Evolutionary conservation across 2,888 invertebrate species (phyloP).

Genomic region (Philopedon plagiatum): DNA sequence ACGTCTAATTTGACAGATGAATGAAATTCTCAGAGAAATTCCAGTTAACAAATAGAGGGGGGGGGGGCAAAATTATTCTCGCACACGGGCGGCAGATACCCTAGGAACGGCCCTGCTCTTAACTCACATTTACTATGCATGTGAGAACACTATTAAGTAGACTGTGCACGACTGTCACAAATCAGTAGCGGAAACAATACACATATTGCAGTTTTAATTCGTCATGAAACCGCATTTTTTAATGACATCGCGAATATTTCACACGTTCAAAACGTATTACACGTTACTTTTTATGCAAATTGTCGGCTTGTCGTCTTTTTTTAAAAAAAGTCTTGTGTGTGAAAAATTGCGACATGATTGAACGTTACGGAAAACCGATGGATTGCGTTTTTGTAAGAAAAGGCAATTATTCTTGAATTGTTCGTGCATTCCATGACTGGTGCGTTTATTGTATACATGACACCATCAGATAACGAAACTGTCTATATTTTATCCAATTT

Average conservation of each 20-base stretch:
- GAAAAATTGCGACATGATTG: slow-evolving; percentile 3
- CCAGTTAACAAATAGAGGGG: no score
- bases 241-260: not conserved
- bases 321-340: not conserved
- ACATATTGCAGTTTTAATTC: slow-evolving; percentile 1
- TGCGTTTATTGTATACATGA: not conserved
- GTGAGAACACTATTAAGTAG: not conserved
- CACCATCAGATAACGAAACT: not conserved
- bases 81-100: no score
- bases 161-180: not conserved
- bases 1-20: no score
- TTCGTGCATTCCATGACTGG: not conserved
- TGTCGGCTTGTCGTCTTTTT: not conserved
- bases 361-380: not conserved
- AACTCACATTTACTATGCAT: not conserved
- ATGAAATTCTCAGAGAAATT: no score
- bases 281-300: slow-evolving; percentile 5
- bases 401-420: not conserved
- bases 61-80: no score
- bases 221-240: slow-evolving; percentile 8
- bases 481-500: not conserved
- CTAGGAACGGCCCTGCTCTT: no score
- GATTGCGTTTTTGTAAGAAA: not conserved
- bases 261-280: slow-evolving; percentile 5
- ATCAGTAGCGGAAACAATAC: not conserved